Percentiles rank a stretch among this genome's conserved stretches.
Conservation (phyloP, 2,113 vertebrate genomes). For the Rhinoderma darwinii region DNA sequence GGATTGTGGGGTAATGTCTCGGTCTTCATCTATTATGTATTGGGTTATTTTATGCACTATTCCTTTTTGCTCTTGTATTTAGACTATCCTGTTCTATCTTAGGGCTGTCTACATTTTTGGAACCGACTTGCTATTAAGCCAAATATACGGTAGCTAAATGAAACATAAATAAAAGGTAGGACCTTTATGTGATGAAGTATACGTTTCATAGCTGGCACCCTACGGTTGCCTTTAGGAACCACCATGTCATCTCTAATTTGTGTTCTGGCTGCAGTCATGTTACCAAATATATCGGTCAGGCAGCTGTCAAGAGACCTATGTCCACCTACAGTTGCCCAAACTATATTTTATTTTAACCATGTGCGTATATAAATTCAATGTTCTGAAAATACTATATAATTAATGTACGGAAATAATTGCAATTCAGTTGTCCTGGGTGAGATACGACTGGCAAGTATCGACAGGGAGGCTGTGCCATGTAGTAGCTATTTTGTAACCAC, state of each 20-base stretch:
- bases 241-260: no score
- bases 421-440: no score
- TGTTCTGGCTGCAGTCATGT: not conserved
- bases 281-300: no score
- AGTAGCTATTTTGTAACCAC: no score
- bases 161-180: not conserved
- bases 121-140: not conserved
- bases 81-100: conserved; percentile 25
- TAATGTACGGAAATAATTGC: no score
- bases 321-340: no score
- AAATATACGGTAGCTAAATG: conserved; percentile 10
- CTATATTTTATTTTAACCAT: no score
- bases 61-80: not conserved
- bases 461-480: no score
- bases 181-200: not conserved
- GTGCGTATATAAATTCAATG: no score
- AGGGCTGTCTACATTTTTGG: conserved; percentile 1
- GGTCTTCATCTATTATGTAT: not conserved
- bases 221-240: not conserved
- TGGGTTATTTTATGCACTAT: not conserved
- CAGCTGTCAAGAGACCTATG: no score
- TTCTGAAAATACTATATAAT: no score
- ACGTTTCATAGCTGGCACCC: not conserved
- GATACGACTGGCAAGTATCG: no score
- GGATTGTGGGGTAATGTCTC: not conserved